Percentiles rank a stretch among this genome's conserved stretches.
Evolutionary conservation across 1,140 invertebrate genomes (phyloP).

Genomic region (Acromyrmex charruanus): DNA sequence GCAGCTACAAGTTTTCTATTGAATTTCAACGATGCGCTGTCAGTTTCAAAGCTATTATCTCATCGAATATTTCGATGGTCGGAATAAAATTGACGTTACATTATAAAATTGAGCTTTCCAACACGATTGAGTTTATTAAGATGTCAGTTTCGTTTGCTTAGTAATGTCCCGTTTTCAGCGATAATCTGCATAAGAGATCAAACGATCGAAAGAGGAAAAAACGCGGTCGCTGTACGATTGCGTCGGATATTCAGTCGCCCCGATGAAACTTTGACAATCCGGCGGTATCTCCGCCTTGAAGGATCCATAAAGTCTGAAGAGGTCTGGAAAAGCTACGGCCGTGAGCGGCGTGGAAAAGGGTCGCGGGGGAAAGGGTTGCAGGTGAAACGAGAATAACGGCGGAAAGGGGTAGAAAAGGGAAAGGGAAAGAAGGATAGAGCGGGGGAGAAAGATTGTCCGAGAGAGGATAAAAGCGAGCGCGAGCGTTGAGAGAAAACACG

Average conservation of each 20-base stretch:
- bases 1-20: constrained; percentile 52
- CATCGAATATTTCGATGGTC: constrained; percentile 36
- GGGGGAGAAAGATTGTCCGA: constrained; percentile 57
- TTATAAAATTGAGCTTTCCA: constrained; percentile 6
- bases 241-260: constrained; percentile 7
- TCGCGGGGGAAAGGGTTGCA: constrained; percentile 28
- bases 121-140: constrained; percentile 24
- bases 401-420: background rate
- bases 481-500: constrained; percentile 73
- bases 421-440: background rate
- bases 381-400: constrained; percentile 21
- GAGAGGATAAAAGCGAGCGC: constrained; percentile 68
- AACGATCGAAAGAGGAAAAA: background rate
- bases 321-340: constrained; percentile 23
- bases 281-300: constrained; percentile 20
- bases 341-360: background rate
- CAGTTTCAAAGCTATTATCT: constrained; percentile 49
- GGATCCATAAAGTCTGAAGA: constrained; percentile 44
- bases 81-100: constrained; percentile 15
- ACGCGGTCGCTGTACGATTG: background rate
- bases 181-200: constrained; percentile 9
- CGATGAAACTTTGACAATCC: constrained; percentile 66
- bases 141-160: background rate
- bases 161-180: background rate
- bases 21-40: constrained; percentile 43